A percentile compares a stretch with the other conserved stretches of the same genome.
These are phyloP conservation scores for Cyclargus thomasi DNA, from an alignment of 1,140 invertebrate species.

Conservation along the genomic window DNA sequence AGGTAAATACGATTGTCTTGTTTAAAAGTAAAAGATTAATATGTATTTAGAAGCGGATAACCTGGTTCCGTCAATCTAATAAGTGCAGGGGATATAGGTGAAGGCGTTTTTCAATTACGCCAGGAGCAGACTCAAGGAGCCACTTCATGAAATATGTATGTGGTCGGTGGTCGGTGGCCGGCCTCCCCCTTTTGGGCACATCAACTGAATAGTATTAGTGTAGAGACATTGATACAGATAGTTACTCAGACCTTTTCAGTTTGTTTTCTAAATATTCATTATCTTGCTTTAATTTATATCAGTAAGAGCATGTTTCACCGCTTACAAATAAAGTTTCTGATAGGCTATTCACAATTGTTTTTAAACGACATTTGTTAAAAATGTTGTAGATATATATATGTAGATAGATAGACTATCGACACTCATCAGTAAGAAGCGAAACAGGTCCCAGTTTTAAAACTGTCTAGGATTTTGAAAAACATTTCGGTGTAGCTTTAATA, in stretches of 20 bases:
- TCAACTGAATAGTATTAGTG: constrained; percentile 64
- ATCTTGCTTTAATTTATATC: no score
- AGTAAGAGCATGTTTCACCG: no score
- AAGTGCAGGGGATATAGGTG: constrained; percentile 44
- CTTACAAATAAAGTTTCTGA: no score
- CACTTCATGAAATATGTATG: constrained; percentile 71
- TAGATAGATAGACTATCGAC: no score
- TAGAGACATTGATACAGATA: constrained; percentile 33
- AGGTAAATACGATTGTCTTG: no score
- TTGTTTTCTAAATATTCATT: background rate
- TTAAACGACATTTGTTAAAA: no score
- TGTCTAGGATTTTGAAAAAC: no score
- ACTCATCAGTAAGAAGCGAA: no score
- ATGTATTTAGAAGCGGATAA: background rate
- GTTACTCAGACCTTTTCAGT: background rate
- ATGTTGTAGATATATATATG: no score
- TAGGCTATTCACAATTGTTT: no score
- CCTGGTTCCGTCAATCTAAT: constrained; percentile 34
- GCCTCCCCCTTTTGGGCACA: constrained; percentile 46
- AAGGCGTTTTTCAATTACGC: constrained; percentile 63
- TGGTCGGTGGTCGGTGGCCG: constrained; percentile 22
- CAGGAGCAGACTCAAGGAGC: constrained; percentile 35
- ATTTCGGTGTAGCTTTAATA: no score
- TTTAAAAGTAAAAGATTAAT: background rate
- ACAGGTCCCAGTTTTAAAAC: no score